Percentiles rank a stretch among this genome's conserved stretches.
Evolutionary conservation across 2,888 invertebrate genomes (phyloP).

Genomic region (Anoplius nigerrimus): DNA sequence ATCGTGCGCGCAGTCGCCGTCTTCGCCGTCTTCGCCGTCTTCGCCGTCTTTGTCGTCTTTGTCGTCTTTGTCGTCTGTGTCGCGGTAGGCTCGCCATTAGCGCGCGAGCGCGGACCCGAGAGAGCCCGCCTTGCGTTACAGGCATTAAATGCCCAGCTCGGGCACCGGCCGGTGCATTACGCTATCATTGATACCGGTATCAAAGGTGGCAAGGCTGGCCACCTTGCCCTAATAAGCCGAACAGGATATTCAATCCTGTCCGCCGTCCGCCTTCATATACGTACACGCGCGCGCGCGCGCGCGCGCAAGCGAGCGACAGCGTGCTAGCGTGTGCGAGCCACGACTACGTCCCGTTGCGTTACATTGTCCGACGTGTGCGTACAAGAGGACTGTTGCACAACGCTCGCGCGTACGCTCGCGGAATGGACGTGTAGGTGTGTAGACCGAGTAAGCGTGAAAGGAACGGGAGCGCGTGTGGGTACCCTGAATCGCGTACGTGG

Average conservation of each 20-base stretch:
- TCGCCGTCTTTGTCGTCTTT: background rate
- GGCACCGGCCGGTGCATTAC: slow-evolving; percentile 37
- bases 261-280: slow-evolving; percentile 1
- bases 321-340: background rate
- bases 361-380: slow-evolving; percentile 55
- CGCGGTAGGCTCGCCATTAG: slow-evolving; percentile 26
- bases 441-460: too few relatives aligned
- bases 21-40: background rate
- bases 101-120: background rate
- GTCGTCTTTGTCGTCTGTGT: background rate
- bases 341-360: slow-evolving; percentile 15
- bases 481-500: too few relatives aligned
- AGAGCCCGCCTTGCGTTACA: slow-evolving; percentile 25
- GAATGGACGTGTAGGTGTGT: background rate
- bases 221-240: slow-evolving; percentile 72
- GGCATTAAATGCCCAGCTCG: slow-evolving; percentile 17
- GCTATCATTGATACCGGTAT: slow-evolving; percentile 62
- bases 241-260: slow-evolving; percentile 68
- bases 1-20: slow-evolving; percentile 6
- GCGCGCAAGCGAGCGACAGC: background rate
- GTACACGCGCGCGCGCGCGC: slow-evolving; percentile 30
- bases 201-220: slow-evolving; percentile 67
- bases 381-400: slow-evolving; percentile 60
- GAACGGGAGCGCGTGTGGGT: too few relatives aligned
- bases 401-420: slow-evolving; percentile 26